A percentile compares a stretch with the other conserved stretches of the same genome.
phyloP scores from a whole-genome alignment of 2,113 vertebrate species.

The Paraplagusia blochii region DNA sequence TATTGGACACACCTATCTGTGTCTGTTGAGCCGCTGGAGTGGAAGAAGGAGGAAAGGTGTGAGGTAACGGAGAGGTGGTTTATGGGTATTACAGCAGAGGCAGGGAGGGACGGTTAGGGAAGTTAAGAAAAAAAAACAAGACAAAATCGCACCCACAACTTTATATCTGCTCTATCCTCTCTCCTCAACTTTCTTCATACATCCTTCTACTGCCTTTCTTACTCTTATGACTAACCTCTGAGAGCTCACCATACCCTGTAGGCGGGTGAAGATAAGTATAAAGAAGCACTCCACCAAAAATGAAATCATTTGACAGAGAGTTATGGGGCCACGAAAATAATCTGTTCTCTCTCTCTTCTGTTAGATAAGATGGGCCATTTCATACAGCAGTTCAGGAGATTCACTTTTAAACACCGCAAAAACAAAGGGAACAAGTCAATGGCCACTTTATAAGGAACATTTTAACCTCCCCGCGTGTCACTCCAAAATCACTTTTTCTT shows the following conservation, averaged over 20 bases:
- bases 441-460: not conserved
- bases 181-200: constrained; percentile 20
- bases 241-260: constrained; percentile 51
- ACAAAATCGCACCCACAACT: constrained; percentile 15
- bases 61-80: constrained; percentile 43
- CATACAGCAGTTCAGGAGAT: constrained; percentile 1
- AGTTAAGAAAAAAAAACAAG: constrained; percentile 17
- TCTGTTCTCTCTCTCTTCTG: constrained; percentile 60
- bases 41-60: constrained; percentile 20
- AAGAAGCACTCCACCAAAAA: constrained; percentile 62
- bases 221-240: constrained; percentile 47
- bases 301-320: constrained; percentile 64
- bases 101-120: constrained; percentile 28
- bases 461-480: too few relatives aligned
- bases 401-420: not conserved
- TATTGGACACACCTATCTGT: not conserved
- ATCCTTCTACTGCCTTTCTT: constrained; percentile 17
- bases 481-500: too few relatives aligned
- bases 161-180: constrained; percentile 20
- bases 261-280: constrained; percentile 35
- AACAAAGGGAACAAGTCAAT: not conserved
- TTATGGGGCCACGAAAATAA: constrained; percentile 40
- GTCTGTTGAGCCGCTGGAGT: not conserved
- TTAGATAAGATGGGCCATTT: constrained; percentile 38
- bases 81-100: constrained; percentile 28